Conservation (phyloP, 2,113 vertebrate genomes). For the Seriola dumerili region DNA sequence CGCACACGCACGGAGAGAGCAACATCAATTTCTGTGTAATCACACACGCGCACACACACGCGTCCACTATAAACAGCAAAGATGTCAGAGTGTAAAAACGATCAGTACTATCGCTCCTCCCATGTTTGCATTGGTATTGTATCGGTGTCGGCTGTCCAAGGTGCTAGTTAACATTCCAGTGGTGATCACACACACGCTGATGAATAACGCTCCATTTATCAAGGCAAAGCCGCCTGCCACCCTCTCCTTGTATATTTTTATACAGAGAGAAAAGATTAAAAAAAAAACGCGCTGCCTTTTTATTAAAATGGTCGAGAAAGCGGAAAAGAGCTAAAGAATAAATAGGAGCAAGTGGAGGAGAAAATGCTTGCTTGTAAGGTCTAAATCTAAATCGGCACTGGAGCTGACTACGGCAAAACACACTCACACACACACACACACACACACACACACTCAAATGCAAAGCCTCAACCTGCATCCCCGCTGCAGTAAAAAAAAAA, state of each 20-base stretch:
- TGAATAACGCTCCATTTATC: constrained; percentile 83
- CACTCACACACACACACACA: constrained; percentile 45
- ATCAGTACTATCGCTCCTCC: constrained; percentile 54
- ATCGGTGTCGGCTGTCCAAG: constrained; percentile 76
- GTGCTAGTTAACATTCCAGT: constrained; percentile 85
- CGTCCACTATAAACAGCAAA: constrained; percentile 9
- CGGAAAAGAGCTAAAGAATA: neutral
- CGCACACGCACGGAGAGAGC: constrained; percentile 21
- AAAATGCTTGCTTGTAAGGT: constrained; percentile 30
- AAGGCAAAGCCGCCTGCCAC: constrained; percentile 72
- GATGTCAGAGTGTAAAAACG: constrained; percentile 39
- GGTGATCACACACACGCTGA: constrained; percentile 81
- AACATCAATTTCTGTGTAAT: constrained; percentile 51
- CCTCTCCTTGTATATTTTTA: constrained; percentile 46
- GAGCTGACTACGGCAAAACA: constrained; percentile 78
- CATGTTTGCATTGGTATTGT: constrained; percentile 40
- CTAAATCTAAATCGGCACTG: constrained; percentile 52
- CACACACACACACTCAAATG: constrained; percentile 42
- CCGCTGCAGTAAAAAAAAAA: constrained; percentile 60
- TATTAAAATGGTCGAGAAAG: neutral
- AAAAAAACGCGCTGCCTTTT: constrained; percentile 19
- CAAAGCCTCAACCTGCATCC: constrained; percentile 64
- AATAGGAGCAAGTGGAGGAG: constrained; percentile 4
- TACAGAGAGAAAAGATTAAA: constrained; percentile 22
- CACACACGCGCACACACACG: constrained; percentile 16